Evolutionary conservation across 2,888 invertebrate species (phyloP).

Genomic region (Eucriotettix oculatus): DNA sequence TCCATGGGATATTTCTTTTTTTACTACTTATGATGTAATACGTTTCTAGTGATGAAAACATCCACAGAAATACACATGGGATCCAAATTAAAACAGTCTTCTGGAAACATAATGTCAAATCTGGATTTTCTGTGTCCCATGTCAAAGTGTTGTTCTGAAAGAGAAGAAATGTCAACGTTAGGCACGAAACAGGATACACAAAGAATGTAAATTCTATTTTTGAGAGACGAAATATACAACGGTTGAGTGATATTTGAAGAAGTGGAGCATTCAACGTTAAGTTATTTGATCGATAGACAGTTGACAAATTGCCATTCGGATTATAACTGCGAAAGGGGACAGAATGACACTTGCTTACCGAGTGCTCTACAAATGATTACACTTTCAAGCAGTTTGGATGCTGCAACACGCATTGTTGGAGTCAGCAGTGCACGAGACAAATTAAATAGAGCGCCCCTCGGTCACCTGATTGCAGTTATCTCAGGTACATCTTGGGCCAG

Average conservation of each 20-base stretch:
- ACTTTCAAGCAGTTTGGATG: too few species aligned
- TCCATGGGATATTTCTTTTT: constrained; percentile 52
- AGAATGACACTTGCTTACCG: too few species aligned
- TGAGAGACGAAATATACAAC: too few species aligned
- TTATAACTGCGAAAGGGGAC: too few species aligned
- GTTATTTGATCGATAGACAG: not conserved
- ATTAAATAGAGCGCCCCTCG: not conserved
- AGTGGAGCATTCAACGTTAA: not conserved
- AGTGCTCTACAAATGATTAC: too few species aligned
- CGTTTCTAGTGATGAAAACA: constrained; percentile 53
- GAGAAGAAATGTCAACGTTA: not conserved
- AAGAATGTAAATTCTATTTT: not conserved
- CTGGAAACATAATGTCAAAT: constrained; percentile 82
- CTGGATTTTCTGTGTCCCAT: constrained; percentile 70
- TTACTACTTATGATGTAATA: constrained; percentile 61
- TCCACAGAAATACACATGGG: constrained; percentile 73
- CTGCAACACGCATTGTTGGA: too few species aligned
- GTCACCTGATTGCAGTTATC: not conserved
- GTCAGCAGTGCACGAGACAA: not conserved
- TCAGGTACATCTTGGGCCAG: not conserved
- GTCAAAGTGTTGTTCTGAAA: constrained; percentile 54
- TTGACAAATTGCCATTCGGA: too few species aligned
- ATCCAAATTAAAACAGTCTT: constrained; percentile 79
- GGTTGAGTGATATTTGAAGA: not conserved
- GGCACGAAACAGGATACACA: not conserved